Evolutionary conservation across 2,113 vertebrate genomes (phyloP), one percentile per base, ranked within the genome.

Genomic region (Petrocephalus zakoni): DNA sequence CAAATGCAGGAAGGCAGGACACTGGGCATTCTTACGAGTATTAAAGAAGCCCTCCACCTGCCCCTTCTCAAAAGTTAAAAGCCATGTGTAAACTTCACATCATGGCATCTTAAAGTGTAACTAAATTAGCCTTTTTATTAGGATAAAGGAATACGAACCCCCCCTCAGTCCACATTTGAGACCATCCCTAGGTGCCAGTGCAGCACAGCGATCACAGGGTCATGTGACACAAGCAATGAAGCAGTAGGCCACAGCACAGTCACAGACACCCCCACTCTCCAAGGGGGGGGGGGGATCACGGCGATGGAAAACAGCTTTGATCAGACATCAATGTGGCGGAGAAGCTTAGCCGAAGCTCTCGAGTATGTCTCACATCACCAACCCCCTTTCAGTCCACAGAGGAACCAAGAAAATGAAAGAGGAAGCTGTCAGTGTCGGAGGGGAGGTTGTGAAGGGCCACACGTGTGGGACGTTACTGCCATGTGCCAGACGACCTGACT

Each of bases 361-460:
- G 2, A 34, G 68, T 34, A 34, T 29, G 29, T n/a, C 11, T 42
- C 34, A 78, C 72, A 34, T 42, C 34, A 5, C 47, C 3, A 52
- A 34, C 56, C 56, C 53, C 55, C 56, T 61, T 52, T 42, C 42
- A 19, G 8, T 15, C 17, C 56, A 86, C 46, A 72, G 29, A 37
- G 88, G 88, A 86, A 89, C 85, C 21, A 25, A 86, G 51, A 86
- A 87, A 88, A 25, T 53, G 51, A 86, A 87, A 88, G 89, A 56
- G 90, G 90, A 83, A 83, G 78, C 34, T 42, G 17, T 34, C 37
- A 19, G 29, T 42, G 29, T 19, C 42, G 29, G 37, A 19, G 34
- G 29, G 17, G 37, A 81, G 15, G 75, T 8, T 46, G 29, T 1
- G 7, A 78, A 21, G 37, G 5, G 75, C 37, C 75, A 34, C 15